phyloP scores from a whole-genome alignment of 1,140 invertebrate genomes.

The Euwallacea similis region DNA sequence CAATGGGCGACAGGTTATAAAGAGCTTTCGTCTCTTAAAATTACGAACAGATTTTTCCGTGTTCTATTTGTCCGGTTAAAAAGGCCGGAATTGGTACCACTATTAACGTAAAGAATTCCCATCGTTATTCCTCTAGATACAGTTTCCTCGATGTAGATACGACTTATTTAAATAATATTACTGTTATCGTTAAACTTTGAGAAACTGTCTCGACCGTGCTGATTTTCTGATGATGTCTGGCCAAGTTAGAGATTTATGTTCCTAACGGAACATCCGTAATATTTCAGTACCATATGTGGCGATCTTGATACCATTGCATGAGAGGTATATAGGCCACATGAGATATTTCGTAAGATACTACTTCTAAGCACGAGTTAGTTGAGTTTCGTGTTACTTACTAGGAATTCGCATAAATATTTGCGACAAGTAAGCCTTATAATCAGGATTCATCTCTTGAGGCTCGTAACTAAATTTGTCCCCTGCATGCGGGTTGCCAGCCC shows the following conservation, averaged over 20 bases:
- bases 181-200: slow-evolving; percentile 23
- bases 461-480: slow-evolving; percentile 14
- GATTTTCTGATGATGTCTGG: slow-evolving; percentile 20
- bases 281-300: slow-evolving; percentile 14
- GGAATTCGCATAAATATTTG: no score
- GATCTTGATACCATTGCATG: slow-evolving; percentile 10
- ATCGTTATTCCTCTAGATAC: no score
- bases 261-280: slow-evolving; percentile 23
- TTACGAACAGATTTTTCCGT: no score
- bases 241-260: slow-evolving; percentile 24
- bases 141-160: slow-evolving; percentile 17
- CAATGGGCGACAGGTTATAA: slow-evolving; percentile 31
- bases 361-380: not conserved
- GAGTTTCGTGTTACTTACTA: not conserved
- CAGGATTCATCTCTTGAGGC: not conserved
- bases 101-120: no score
- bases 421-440: not conserved
- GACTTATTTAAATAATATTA: slow-evolving; percentile 29
- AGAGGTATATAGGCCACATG: not conserved
- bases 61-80: no score
- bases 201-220: slow-evolving; percentile 22
- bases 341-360: not conserved
- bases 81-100: no score
- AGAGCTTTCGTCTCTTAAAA: slow-evolving; percentile 6
- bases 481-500: not conserved